Conservation (phyloP, 64 coral and sea anemone genomes). For the Trachythela sp. region DNA sequence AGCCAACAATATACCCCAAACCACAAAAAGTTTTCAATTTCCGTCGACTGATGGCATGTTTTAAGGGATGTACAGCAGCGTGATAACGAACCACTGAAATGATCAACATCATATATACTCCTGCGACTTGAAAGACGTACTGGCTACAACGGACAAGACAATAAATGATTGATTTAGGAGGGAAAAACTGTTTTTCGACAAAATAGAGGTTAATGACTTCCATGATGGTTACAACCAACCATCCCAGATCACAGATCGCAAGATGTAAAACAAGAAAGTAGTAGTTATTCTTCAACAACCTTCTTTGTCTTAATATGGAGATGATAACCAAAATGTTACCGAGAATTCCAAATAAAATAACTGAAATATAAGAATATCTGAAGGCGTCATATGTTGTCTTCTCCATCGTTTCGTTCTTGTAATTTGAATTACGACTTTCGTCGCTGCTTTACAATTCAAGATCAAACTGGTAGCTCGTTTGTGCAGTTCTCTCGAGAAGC, state of each 20-base stretch:
- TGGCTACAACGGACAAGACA: not conserved
- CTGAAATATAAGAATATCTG: not conserved
- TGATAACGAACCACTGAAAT: conserved; percentile 31
- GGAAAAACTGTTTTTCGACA: not conserved
- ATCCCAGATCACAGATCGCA: not conserved
- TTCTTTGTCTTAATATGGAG: not conserved
- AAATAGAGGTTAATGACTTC: too few species aligned
- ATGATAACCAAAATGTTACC: not conserved
- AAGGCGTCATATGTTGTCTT: too few species aligned
- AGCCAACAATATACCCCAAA: not conserved
- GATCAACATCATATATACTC: conserved; percentile 20
- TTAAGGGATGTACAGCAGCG: too few species aligned
- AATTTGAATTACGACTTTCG: too few species aligned
- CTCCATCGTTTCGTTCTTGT: too few species aligned
- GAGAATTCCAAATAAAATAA: not conserved
- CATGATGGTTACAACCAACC: not conserved
- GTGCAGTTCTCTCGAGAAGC: too few species aligned
- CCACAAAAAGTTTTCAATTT: not conserved
- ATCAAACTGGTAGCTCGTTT: too few species aligned
- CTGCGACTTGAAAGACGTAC: not conserved
- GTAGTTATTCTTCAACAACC: not conserved
- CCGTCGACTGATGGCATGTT: too few species aligned
- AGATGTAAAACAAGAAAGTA: not conserved
- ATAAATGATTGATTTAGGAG: not conserved
- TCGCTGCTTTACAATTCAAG: too few species aligned